Evolutionary conservation across 2,888 invertebrate genomes (phyloP), one percentile per base, ranked within the genome.

Genomic region (Microplitis manilae): DNA sequence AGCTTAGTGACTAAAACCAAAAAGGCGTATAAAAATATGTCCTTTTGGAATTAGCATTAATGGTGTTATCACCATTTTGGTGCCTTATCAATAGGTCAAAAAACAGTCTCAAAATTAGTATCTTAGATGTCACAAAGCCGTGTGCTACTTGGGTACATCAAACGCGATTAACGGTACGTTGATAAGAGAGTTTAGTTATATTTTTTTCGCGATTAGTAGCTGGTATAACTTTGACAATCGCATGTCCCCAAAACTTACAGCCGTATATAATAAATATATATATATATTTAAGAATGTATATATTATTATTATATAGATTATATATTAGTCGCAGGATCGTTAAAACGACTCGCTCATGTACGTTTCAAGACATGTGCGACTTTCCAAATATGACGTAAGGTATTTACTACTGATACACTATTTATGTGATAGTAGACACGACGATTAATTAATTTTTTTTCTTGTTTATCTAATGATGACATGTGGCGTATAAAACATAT

Each of bases 401-500:
- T 62, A 72, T 50, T 68, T 60, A 68, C 20, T 73, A 73, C 68
- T 73, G 61, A 50, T 40, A 61, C 20, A 62, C 62, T 62, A 62
- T 62, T 50, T 50, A 50, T 50, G 40, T 68, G 68, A 77, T 77
- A 73, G 71, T 77, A 77, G 72, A 73, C 73, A 73, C 73, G 73
- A 68, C 68, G 68, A 73, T 76, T 77, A 73, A 64, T 59, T 41
- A 72, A 72, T 68, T 50, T 8, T 50, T 50, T 62, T 62, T 17
- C 1, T 62, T 62, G 38, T 73, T 77, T 39, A 64, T 73, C 73
- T 86, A 87, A 81, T 80, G 85, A 87, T 86, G 85, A 89, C 87
- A 89, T 87, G 85, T 86, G 87, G 88, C 89, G 89, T 89, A 89
- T 87, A 89, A 89, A 89, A 89, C 88, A 89, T 88, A 89, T 86